A percentile compares a stretch with the other conserved stretches of the same genome.
These are phyloP conservation scores for Eledone cirrhosa DNA, from an alignment of 2,888 invertebrate genomes.

Conservation along the genomic window DNA sequence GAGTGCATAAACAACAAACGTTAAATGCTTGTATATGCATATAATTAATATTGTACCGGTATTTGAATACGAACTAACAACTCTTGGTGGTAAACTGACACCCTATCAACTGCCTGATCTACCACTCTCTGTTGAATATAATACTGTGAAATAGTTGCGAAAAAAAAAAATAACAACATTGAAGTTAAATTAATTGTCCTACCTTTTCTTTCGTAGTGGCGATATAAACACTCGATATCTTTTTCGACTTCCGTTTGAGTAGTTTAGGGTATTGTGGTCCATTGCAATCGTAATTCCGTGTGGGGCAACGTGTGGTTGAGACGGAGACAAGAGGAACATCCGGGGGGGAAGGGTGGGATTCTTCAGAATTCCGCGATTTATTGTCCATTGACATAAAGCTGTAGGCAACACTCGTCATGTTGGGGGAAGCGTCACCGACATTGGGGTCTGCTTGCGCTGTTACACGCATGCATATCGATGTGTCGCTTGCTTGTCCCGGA, in stretches of 20 bases:
- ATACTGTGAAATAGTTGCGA: too few relatives aligned
- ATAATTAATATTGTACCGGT: too few relatives aligned
- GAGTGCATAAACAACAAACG: too few relatives aligned
- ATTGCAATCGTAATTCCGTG: slow-evolving; percentile 20
- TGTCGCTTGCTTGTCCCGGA: too few relatives aligned
- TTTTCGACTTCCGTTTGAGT: slow-evolving; percentile 23
- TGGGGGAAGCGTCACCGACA: neutral
- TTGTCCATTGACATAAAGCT: slow-evolving; percentile 28
- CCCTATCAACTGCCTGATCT: too few relatives aligned
- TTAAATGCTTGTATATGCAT: too few relatives aligned
- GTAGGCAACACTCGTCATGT: slow-evolving; percentile 23
- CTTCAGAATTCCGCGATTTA: neutral
- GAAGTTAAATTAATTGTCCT: neutral
- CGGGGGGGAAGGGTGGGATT: neutral
- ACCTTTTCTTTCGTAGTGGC: slow-evolving; percentile 29
- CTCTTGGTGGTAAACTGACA: too few relatives aligned
- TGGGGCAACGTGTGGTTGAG: neutral
- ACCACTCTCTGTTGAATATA: too few relatives aligned
- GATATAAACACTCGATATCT: slow-evolving; percentile 27
- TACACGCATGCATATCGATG: too few relatives aligned
- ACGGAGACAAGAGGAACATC: neutral
- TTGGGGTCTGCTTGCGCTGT: too few relatives aligned
- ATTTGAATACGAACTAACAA: too few relatives aligned
- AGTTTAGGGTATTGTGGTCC: slow-evolving; percentile 27
- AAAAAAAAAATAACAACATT: too few relatives aligned